A percentile compares a stretch with the other conserved stretches of the same genome.
These are phyloP conservation scores for Aphelinus atriplicis DNA, from an alignment of 1,140 invertebrate species.

Conservation along the genomic window DNA sequence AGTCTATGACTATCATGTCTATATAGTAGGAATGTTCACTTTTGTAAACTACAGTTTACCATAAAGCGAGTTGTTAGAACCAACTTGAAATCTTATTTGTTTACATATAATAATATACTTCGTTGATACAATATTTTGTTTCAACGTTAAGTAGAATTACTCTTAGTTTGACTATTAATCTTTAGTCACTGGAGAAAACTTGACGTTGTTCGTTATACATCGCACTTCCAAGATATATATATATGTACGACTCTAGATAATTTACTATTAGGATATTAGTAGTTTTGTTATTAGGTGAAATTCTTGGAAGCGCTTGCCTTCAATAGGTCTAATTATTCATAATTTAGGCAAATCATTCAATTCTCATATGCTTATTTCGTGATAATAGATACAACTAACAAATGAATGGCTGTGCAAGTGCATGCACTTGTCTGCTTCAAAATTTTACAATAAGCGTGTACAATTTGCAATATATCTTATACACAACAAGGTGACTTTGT, in stretches of 20 bases:
- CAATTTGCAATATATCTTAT: background rate
- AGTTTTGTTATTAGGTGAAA: constrained; percentile 23
- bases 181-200: constrained; percentile 18
- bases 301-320: constrained; percentile 18
- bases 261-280: constrained; percentile 35
- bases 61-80: constrained; percentile 14
- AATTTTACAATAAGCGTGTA: constrained; percentile 20
- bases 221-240: background rate
- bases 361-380: constrained; percentile 1
- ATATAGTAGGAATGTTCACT: constrained; percentile 29
- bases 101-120: constrained; percentile 23
- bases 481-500: too few relatives aligned
- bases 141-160: constrained; percentile 25
- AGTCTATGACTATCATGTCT: constrained; percentile 24
- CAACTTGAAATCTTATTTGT: constrained; percentile 9
- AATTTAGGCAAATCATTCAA: constrained; percentile 14
- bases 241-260: constrained; percentile 28
- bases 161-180: constrained; percentile 7
- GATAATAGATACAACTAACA: constrained; percentile 31
- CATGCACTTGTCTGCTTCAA: constrained; percentile 25
- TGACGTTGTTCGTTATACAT: constrained; percentile 1
- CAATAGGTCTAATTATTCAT: constrained; percentile 18
- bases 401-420: constrained; percentile 31
- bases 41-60: constrained; percentile 23
- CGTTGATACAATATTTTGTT: constrained; percentile 29